Evolutionary conservation across 2,888 invertebrate genomes (phyloP), one percentile per base, ranked within the genome.

Genomic region (Altica lythri): DNA sequence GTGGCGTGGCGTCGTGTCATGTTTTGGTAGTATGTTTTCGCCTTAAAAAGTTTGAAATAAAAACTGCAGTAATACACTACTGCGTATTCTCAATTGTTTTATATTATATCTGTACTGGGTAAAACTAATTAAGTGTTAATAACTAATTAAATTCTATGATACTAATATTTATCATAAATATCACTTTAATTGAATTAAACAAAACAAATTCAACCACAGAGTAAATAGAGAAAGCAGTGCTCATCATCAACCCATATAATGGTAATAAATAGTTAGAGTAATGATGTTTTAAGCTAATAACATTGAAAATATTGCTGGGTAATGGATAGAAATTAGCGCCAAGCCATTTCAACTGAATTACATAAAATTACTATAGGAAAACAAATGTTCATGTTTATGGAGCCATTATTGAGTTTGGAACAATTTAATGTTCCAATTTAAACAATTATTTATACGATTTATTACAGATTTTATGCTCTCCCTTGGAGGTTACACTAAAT

Each of bases 331-430:
- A 55, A 55, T 55, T 55, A 55, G 50, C 50, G 19, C 27, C 40
- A 22, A 13, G 22, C 22, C 9, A 43, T 46, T 55, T 35, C 55
- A 46, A 49, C 45, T 42, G 46, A 51, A 55, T 55, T 55, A 55
- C 55, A 55, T 50, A 55, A 46, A 50, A 55, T 51, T 55, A 55
- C 42, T 50, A 35, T 45, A 55, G 9, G 49, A 49, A 49, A 55
- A 55, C 55, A 49, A 55, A 50, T 55, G 50, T 55, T 51, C 46
- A 46, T 51, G 55, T 50, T 55, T 46, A 55, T 55, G 50, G 55
- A 38, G n/a, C 50, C 40, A 25, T 50, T 55, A 51, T 55, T 42
- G 55, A 46, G 46, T 55, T 51, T 42, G 50, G 50, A 45, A 46
- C 55, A 49, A 46, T 50, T 50, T 55, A 50, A 55, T 55, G 50